phyloP scores from a whole-genome alignment of 1,140 invertebrate genomes.

The Ooceraea biroi region DNA sequence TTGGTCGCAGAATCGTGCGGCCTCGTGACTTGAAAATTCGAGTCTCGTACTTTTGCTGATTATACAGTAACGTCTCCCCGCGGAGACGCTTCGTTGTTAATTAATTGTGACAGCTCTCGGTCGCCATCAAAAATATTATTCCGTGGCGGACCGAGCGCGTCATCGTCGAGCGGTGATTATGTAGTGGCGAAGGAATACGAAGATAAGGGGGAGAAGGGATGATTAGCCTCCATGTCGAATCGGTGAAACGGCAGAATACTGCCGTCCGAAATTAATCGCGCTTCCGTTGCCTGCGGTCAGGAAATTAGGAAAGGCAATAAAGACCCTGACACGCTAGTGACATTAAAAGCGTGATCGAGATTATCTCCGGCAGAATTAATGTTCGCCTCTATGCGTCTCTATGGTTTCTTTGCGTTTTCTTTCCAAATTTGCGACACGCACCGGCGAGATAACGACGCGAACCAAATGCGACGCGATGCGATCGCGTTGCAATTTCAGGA shows the following conservation, averaged over 20 bases:
- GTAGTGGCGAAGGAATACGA: neutral
- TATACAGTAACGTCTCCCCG: neutral
- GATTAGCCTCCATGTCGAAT: slow-evolving; percentile 33
- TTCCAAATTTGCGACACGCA: neutral
- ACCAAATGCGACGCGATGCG: neutral
- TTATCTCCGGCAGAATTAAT: slow-evolving; percentile 9
- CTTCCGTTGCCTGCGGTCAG: slow-evolving; percentile 18
- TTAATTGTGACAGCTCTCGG: neutral
- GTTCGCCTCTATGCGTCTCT: neutral
- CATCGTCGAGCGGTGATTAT: too few species aligned
- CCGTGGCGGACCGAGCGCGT: neutral
- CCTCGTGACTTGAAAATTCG: neutral
- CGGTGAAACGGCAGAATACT: slow-evolving; percentile 7
- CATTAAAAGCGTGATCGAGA: slow-evolving; percentile 39
- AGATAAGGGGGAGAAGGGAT: neutral
- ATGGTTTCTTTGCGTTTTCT: neutral
- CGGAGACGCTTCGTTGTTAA: neutral
- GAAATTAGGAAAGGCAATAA: slow-evolving; percentile 56
- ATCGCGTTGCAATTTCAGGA: neutral
- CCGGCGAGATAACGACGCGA: neutral
- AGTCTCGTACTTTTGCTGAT: neutral
- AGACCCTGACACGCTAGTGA: slow-evolving; percentile 36
- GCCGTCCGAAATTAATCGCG: slow-evolving; percentile 39
- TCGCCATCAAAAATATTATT: neutral
- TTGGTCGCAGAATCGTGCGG: neutral